A percentile compares a stretch with the other conserved stretches of the same genome.
phyloP scores from a whole-genome alignment of 2,888 invertebrate species.

The Nemoura dubitans region DNA sequence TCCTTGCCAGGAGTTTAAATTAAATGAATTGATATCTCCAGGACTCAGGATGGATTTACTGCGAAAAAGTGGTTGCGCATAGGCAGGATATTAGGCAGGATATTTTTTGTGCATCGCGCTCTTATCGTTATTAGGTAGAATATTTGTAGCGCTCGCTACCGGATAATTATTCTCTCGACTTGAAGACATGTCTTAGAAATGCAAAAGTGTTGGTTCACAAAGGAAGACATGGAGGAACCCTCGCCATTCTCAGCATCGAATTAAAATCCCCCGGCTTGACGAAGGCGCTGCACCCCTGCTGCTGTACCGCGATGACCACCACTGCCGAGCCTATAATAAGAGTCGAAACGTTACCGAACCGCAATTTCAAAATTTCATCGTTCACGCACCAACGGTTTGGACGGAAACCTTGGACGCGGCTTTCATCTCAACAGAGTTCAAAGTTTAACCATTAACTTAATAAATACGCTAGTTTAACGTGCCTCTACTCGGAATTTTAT shows the following conservation, averaged over 20 bases:
- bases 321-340: background rate
- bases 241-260: background rate
- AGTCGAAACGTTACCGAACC: conserved; percentile 4
- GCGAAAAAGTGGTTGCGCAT: no score
- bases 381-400: conserved; percentile 14
- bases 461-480: conserved; percentile 12
- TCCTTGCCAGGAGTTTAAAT: background rate
- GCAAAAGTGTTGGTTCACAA: background rate
- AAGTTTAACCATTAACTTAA: conserved; percentile 13
- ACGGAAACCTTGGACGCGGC: conserved; percentile 7
- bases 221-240: background rate
- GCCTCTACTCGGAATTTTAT: background rate
- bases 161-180: background rate
- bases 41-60: background rate
- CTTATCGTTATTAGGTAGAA: background rate
- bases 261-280: background rate
- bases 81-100: no score
- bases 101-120: background rate
- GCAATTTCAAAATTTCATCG: conserved; percentile 19
- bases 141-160: background rate
- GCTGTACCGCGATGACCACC: background rate
- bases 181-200: background rate
- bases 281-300: background rate
- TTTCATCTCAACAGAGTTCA: conserved; percentile 22
- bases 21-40: background rate